Evolutionary conservation across 1,140 invertebrate genomes (phyloP).

Genomic region (Temnothorax curvispinosus): DNA sequence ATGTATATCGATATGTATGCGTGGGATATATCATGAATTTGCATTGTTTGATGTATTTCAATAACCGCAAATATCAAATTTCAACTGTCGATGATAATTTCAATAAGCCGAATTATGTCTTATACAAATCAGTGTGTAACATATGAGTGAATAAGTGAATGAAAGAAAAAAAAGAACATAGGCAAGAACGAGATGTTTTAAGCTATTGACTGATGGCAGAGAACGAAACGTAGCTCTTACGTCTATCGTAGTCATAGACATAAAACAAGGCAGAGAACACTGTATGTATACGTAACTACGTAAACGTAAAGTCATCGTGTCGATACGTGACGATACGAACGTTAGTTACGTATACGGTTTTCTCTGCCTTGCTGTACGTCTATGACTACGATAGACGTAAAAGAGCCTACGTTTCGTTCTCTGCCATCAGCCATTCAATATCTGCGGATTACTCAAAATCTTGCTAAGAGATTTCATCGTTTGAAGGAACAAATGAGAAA

Average conservation of each 20-base stretch:
- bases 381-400: no score
- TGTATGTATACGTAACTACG: no score
- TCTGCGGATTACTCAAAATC: conserved; percentile 40
- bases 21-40: neutral
- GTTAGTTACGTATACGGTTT: no score
- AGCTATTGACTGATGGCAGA: no score
- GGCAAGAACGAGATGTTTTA: conserved; percentile 30
- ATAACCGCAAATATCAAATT: conserved; percentile 22
- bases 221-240: no score
- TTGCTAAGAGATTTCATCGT: conserved; percentile 62
- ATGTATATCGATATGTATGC: neutral
- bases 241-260: no score
- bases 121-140: conserved; percentile 8
- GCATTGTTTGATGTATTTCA: conserved; percentile 8
- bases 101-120: neutral
- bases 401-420: no score
- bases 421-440: no score
- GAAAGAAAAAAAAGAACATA: neutral
- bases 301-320: no score
- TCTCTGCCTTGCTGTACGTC: no score
- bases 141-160: neutral
- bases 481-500: conserved; percentile 48
- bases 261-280: no score
- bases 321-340: no score
- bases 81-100: conserved; percentile 17